Conservation (phyloP, 2,797 vertebrate species). For the Sarcophilus harrisii region DNA sequence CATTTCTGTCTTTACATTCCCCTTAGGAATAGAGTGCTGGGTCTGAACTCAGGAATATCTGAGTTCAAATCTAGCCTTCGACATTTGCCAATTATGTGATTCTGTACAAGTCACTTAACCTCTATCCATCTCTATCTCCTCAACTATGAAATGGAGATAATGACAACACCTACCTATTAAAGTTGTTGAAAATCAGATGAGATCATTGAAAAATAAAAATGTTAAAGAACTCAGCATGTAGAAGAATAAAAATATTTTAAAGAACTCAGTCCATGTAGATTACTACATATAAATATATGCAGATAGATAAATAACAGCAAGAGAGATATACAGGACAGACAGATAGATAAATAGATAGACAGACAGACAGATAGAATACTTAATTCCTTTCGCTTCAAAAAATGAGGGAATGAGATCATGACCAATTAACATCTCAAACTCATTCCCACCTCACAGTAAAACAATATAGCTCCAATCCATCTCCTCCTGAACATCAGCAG, state of each 20-base stretch:
- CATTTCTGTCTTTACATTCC: neutral
- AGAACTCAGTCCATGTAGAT: no score
- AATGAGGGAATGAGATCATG: neutral
- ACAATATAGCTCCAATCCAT: neutral
- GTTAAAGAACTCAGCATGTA: no score
- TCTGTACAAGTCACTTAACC: neutral
- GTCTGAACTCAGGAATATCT: neutral
- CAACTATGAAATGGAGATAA: neutral
- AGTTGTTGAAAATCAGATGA: neutral
- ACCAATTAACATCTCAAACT: neutral
- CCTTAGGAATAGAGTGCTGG: neutral
- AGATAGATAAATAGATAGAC: no score
- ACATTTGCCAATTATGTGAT: neutral
- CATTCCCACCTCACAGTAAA: neutral
- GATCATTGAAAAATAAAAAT: neutral
- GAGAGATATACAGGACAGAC: no score
- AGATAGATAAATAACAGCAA: no score
- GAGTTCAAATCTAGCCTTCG: neutral
- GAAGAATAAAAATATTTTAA: no score
- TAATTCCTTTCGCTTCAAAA: neutral
- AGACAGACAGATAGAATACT: neutral
- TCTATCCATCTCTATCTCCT: neutral
- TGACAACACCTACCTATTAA: fast-evolving
- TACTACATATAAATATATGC: no score
- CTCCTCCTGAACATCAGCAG: neutral